Base-by-base conservation (phyloP, 35 echinoderm and acorn worm genomes). In the Apostichopus californicus region DNA sequence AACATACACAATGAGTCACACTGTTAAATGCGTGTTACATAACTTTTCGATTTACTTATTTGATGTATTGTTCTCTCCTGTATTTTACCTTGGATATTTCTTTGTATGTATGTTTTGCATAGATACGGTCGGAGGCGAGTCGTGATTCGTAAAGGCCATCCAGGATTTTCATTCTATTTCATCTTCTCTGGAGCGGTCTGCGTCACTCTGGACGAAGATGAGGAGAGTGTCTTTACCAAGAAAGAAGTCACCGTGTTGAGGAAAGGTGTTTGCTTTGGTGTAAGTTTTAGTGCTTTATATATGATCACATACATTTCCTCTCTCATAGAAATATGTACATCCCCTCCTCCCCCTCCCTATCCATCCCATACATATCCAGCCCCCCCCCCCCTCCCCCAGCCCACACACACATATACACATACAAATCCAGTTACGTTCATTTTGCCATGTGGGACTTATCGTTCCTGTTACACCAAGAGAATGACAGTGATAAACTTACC, bases 261-360 rank as follows among this genome's bases (percentile, higher is more conserved):
- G 83, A 98, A 98, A 86, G 97, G 97, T 13, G 91, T 93, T 24
- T 94, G 86, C 55, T 98, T 98, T 86, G 97, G 97, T 90, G 97
- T 98, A 91, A 95, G 90, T 73, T n/a, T 46, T 46, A 46, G 34
- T 46, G 34, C 3, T 46, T 46, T 46, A 46, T 8, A 80, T 80
- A 83, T 56, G n/a, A 11, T 12, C 58, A 61, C 4, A 61, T 61
- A 61, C 58, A 61, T 12, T 9, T 9, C 58, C 7, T 61, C 58
- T 61, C 58, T 46, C 34, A 46, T 46, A 46, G 26, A 46, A 46
- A 46, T 46, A 46, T 3, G 2, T 46, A 46, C 34, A 46, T 46
- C 34, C 34, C 34, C 34, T 46, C 34, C 34, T 46, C 34, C 34
- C 34, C 34, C 34, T 46, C 34, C 34, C 34, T 46, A 46, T 46